A percentile compares a stretch with the other conserved stretches of the same genome.
Conservation (phyloP, 2,797 vertebrate species). For the Lacerta viridis region DNA sequence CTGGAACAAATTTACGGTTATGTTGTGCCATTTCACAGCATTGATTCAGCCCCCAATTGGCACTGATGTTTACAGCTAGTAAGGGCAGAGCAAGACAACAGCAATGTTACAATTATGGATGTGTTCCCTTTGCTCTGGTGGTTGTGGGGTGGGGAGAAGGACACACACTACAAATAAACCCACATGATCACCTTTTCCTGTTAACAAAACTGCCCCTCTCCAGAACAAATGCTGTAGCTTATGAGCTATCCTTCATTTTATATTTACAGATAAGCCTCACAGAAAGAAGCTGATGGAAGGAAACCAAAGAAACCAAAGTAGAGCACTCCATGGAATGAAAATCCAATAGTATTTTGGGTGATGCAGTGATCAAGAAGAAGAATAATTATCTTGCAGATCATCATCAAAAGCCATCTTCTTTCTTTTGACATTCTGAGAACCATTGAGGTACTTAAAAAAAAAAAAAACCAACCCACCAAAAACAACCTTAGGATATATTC, state of each 20-base stretch:
- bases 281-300: not conserved
- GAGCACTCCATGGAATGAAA: not conserved
- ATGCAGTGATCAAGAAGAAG: not conserved
- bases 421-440: not conserved
- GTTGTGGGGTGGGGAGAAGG: not conserved
- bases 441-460: constrained; percentile 10
- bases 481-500: constrained; percentile 51
- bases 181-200: not conserved
- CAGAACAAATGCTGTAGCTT: not conserved
- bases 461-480: constrained; percentile 4
- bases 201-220: not conserved
- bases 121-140: not conserved
- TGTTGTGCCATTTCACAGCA: not conserved
- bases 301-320: not conserved
- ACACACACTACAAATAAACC: not conserved
- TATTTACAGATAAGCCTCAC: not conserved
- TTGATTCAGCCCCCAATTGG: not conserved
- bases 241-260: not conserved
- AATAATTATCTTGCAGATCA: not conserved
- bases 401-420: constrained; percentile 10
- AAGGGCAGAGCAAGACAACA: not conserved
- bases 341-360: not conserved
- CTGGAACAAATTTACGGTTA: not conserved
- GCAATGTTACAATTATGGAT: not conserved
- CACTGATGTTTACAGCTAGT: not conserved